phyloP scores from a whole-genome alignment of 1,140 invertebrate species.

The Popillia japonica region DNA sequence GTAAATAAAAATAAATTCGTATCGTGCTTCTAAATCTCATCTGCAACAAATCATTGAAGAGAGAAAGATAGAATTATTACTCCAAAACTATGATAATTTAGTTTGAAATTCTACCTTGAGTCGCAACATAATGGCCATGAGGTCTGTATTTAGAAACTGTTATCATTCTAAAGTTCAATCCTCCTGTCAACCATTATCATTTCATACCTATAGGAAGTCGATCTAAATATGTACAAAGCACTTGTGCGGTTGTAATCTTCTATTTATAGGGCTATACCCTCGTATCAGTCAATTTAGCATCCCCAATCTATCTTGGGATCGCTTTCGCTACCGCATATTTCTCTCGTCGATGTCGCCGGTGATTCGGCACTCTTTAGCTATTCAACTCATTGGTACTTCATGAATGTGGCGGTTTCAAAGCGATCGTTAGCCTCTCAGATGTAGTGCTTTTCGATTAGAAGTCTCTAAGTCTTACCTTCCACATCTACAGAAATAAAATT shows the following conservation, averaged over 20 bases:
- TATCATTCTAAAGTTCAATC: neutral
- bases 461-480: too few relatives aligned
- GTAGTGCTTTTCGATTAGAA: too few relatives aligned
- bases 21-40: too few relatives aligned
- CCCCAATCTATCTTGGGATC: neutral
- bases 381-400: conserved; percentile 1
- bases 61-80: too few relatives aligned
- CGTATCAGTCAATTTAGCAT: neutral
- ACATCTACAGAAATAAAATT: too few relatives aligned
- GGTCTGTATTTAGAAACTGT: too few relatives aligned
- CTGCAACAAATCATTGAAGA: too few relatives aligned
- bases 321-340: neutral
- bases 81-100: too few relatives aligned
- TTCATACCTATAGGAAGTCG: neutral
- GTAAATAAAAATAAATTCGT: too few relatives aligned
- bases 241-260: neutral
- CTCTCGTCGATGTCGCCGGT: neutral
- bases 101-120: too few relatives aligned
- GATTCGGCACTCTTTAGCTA: neutral
- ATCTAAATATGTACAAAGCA: neutral
- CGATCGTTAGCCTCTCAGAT: neutral
- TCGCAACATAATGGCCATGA: too few relatives aligned
- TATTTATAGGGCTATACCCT: neutral
- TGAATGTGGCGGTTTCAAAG: neutral
- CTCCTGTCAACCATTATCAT: neutral